Evolutionary conservation across 2,888 invertebrate genomes (phyloP), one percentile per base, ranked within the genome.

Genomic region (Plebejus argus): DNA sequence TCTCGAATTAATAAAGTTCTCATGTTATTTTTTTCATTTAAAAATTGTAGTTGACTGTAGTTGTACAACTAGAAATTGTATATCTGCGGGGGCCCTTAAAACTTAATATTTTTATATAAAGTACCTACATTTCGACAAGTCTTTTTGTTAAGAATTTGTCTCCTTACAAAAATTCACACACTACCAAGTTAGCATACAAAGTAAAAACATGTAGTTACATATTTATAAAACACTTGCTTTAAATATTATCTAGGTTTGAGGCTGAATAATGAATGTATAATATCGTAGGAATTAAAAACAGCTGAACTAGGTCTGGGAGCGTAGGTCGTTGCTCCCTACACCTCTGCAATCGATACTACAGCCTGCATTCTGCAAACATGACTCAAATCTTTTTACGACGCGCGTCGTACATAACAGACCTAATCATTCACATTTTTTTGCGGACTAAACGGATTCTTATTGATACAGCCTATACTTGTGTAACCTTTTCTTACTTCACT

Each of bases 311-410:
- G 78, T 81, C 80, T 80, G 78, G 70, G 72, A 77, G 75, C 79
- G 79, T 78, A 76, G 82, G 84, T 82, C 84, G 80, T 82, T 80
- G 82, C 80, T 83, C 84, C 79, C 81, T 78, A 80, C 87, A 86
- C 86, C 86, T 87, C 82, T 77, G 86, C 86, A 91, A 92, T 92
- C 92, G 87, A 93, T 93, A 92, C 70, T 70, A 61, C 76, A 70
- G 28, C 78, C 74, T 66, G 49, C 76, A 70, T 28, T 78, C 71
- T 71, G 78, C 82, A 80, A 80, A 78, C 80, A 76, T 79, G 78
- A 78, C 20, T 76, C 28, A 45, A 70, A 70, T 72, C 39, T 77
- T 61, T 72, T 72, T 45, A 72, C 53, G 53, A 53, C 53, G 53
- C 53, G 20, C 20, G 8, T 12, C 5, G 4, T 66, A 12, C 12